Base-by-base conservation (phyloP, 2,888 invertebrate genomes). In the Eupithecia pulchellata region DNA sequence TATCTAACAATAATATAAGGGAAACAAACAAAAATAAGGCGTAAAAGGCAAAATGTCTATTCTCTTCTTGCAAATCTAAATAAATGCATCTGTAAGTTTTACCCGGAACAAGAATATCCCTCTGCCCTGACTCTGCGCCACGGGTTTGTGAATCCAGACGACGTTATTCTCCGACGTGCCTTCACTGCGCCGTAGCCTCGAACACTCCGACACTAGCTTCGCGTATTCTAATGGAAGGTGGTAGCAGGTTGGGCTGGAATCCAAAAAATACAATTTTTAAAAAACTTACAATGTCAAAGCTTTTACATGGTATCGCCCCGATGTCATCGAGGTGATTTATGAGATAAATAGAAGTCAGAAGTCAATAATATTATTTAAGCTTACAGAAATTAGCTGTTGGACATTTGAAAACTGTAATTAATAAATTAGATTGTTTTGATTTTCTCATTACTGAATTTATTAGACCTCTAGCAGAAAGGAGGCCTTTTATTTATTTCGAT, bases 101-200 rank as follows among this genome's bases (percentile, higher is more conserved):
- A 97, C 97, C 86, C 97, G 95, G 87, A 98, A 98, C 32, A 98
- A 89, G 82, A 97, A 97, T 74, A 98, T 98, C 64, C 98, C 98
- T 82, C 96, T 95, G 11, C 98, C 98, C 88, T 98, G 97, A 79
- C 97, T 98, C 87, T 97, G 96, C 0, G 97, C 97, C 1, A 97
- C 97, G 0, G 98, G 98, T 83, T 98, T 98, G 85, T 97, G 98
- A 75, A 98, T 98, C 98, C 98, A 98, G n/a, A 97, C 95, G 39
- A 91, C 93, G 77, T 89, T 92, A 47, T 89, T 82, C 14, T 91
- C 90, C 9, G 89, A 82, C 0, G 83, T 85, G 20, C 94, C 94
- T 6, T 95, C 95, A 30, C 88, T 84, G 20, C 91, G 85, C 9
- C 92, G 87, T 36, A 93, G 83, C 83, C 95, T 92, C 20, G 96